Evolutionary conservation across 2,797 vertebrate species (phyloP), one percentile per base, ranked within the genome.

Genomic region (Mallotus villosus): DNA sequence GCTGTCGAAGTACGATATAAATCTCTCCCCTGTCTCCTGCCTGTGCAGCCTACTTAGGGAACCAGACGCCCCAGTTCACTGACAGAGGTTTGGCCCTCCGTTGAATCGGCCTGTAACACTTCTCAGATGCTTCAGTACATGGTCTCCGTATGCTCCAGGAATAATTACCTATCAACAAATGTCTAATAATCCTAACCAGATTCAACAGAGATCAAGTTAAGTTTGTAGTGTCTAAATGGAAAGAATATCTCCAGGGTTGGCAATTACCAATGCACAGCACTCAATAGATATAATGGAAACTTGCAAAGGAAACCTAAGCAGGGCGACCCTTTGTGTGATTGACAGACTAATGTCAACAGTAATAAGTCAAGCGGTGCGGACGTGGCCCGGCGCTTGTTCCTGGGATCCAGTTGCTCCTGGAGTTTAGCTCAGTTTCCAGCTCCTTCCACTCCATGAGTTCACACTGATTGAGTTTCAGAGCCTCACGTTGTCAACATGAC

Each of bases 391-490:
- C 25, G 60, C 63, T 9, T 41, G n/a, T 61, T 61, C n/a, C 29
- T 32, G 2, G n/a, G 46, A 21, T 25, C 61, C 72, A 73, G 12
- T 75, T 68, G 64, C 68, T 73, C 65, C 84, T 67, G 74, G 73
- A 78, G 61, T 69, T 75, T 12, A 74, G 34, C 70, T 59, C 66
- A 58, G 80, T 76, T 83, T 79, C 57, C 61, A 21, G 32, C n/a
- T 55, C 32, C 22, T 24, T 41, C 72, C 53, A 46, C 46, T 17
- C n/a, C n/a, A n/a, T n/a, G n/a, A n/a, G n/a, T n/a, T 25, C 60
- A 17, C 59, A 5, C 67, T 75, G 63, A 74, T 85, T 75, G 69
- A 21, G 76, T 84, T 85, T 84, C 75, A 71, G 70, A 70, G 74
- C 63, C 78, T 79, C 41, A 12, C 9, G 41, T 46, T 46, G 41